A percentile compares a stretch with the other conserved stretches of the same genome.
phyloP scores from a whole-genome alignment of 2,113 vertebrate genomes.

The Pteruthius melanotis region DNA sequence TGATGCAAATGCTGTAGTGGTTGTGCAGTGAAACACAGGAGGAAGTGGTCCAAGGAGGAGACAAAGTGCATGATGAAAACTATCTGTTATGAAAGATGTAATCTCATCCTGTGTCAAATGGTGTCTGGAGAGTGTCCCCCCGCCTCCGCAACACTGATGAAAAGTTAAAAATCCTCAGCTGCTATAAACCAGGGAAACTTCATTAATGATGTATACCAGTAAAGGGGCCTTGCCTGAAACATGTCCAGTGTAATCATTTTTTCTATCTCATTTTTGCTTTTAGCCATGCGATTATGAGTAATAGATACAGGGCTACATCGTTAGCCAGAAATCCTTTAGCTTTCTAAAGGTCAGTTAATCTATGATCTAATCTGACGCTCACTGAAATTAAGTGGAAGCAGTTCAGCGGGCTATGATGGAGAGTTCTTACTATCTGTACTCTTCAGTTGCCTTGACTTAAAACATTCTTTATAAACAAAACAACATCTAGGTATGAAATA shows the following conservation, averaged over 20 bases:
- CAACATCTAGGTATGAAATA: background rate
- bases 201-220: constrained; percentile 28
- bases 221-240: constrained; percentile 3
- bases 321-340: constrained; percentile 38
- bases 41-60: background rate
- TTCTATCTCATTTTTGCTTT: constrained; percentile 30
- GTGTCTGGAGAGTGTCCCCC: background rate
- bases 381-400: constrained; percentile 31
- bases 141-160: background rate
- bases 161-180: constrained; percentile 28
- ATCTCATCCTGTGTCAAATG: background rate
- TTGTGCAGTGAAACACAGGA: background rate
- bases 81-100: background rate
- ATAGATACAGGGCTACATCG: background rate
- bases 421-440: background rate
- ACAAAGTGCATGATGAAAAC: background rate
- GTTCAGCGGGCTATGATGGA: background rate
- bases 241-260: background rate
- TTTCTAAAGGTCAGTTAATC: constrained; percentile 57
- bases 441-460: background rate
- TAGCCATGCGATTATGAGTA: constrained; percentile 43
- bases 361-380: constrained; percentile 36
- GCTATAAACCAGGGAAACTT: background rate
- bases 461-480: background rate
- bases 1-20: background rate